Evolutionary conservation across 2,888 invertebrate genomes (phyloP).

Genomic region (Pachymerium ferrugineum): DNA sequence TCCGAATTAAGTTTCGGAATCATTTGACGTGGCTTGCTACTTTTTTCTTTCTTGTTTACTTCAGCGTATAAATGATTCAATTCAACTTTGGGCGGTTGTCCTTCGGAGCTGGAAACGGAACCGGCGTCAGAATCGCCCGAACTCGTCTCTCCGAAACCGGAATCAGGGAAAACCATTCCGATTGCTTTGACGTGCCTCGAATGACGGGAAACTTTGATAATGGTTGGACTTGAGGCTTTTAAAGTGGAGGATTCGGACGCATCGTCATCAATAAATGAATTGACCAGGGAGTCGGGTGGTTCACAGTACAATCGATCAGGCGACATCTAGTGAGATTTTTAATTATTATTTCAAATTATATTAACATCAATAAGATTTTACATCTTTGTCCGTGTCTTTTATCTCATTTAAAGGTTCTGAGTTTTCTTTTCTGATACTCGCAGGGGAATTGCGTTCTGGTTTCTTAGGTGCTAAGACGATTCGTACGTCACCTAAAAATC

Average conservation of each 20-base stretch:
- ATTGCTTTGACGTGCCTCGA: not conserved
- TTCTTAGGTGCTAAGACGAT: slow-evolving; percentile 74
- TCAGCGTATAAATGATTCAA: slow-evolving; percentile 8
- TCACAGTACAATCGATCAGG: not conserved
- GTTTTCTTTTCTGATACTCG: not conserved
- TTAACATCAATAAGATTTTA: not conserved
- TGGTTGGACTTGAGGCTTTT: not conserved
- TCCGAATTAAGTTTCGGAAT: not conserved
- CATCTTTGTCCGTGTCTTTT: not conserved
- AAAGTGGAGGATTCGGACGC: not conserved
- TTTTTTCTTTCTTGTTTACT: not conserved
- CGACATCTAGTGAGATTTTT: not conserved
- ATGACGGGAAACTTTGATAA: not conserved
- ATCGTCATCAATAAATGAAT: not conserved
- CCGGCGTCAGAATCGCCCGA: not conserved
- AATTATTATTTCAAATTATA: no score
- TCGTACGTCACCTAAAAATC: slow-evolving; percentile 66
- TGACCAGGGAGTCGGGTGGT: not conserved
- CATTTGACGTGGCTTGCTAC: not conserved
- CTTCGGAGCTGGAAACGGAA: not conserved
- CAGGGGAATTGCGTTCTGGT: slow-evolving; percentile 45
- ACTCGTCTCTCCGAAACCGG: not conserved
- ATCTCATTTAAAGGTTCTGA: not conserved
- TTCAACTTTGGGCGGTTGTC: not conserved
- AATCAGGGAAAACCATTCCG: slow-evolving; percentile 12